Conservation (phyloP, 2,113 vertebrate species). For the Hystrix brachyura region DNA sequence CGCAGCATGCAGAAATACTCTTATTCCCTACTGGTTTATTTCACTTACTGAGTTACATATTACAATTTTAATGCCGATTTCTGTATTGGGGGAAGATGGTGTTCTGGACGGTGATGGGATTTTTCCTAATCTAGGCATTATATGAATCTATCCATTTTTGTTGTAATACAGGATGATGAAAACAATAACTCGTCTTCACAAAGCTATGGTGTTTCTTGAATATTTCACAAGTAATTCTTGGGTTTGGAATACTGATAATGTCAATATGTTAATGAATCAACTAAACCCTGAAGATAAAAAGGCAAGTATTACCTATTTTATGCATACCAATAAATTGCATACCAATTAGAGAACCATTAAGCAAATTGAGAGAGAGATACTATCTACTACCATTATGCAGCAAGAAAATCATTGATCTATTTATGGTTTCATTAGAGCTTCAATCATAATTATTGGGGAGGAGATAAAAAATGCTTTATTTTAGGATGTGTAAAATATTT, state of each 20-base stretch:
- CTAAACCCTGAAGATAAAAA: constrained; percentile 96
- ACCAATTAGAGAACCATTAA: constrained; percentile 30
- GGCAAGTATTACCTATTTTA: constrained; percentile 87
- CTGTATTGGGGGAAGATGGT: constrained; percentile 4
- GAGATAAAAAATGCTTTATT: constrained; percentile 45
- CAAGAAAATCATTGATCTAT: background rate
- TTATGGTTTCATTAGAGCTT: constrained; percentile 49
- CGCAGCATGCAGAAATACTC: constrained; percentile 86
- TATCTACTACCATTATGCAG: background rate
- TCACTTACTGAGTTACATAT: constrained; percentile 37
- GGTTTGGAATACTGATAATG: constrained; percentile 98
- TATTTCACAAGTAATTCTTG: constrained; percentile 99
- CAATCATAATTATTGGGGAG: constrained; percentile 11
- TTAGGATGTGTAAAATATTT: constrained; percentile 59
- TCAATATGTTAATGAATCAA: constrained; percentile 95
- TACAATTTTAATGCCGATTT: constrained; percentile 55
- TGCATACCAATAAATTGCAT: constrained; percentile 53
- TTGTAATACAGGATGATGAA: constrained; percentile 97
- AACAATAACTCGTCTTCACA: constrained; percentile 97
- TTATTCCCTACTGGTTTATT: constrained; percentile 64
- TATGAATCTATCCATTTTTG: constrained; percentile 79
- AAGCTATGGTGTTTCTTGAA: constrained; percentile 96
- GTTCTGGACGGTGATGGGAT: constrained; percentile 30
- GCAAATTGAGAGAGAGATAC: constrained; percentile 30
- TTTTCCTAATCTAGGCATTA: constrained; percentile 59